Percentiles rank a stretch among this genome's conserved stretches.
Evolutionary conservation across 2,113 vertebrate species (phyloP).

Genomic region (Dolichotis patagonum): DNA sequence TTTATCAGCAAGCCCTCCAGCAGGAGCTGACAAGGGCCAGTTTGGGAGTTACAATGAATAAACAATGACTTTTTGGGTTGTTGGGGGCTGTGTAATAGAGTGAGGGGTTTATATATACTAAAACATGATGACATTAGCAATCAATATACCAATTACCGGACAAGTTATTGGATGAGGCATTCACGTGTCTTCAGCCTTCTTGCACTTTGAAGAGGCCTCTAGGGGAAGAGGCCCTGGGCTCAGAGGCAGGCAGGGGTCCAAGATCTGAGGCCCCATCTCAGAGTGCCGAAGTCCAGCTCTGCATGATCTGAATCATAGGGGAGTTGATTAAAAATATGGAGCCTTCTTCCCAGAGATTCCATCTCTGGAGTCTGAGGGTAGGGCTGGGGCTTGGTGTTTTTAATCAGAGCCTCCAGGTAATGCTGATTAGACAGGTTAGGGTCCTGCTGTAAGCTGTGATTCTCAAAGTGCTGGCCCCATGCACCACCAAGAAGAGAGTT

Average conservation of each 20-base stretch:
- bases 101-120: constrained; percentile 90
- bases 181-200: constrained; percentile 83
- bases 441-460: too few relatives aligned
- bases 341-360: neutral
- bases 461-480: too few relatives aligned
- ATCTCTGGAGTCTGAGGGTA: neutral
- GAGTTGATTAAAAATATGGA: constrained; percentile 16
- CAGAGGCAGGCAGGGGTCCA: neutral
- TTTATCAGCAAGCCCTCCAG: constrained; percentile 96
- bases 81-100: constrained; percentile 90
- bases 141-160: constrained; percentile 96
- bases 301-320: neutral
- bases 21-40: constrained; percentile 94
- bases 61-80: constrained; percentile 96
- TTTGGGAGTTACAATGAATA: constrained; percentile 97
- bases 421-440: neutral
- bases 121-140: constrained; percentile 97
- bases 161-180: constrained; percentile 94
- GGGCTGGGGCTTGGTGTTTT: neutral
- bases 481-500: neutral
- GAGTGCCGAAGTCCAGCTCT: neutral
- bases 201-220: constrained; percentile 79
- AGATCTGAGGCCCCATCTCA: neutral
- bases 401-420: neutral
- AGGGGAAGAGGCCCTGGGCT: neutral